These are phyloP conservation scores for Styela clava DNA, from an alignment of 23 tunicate genomes.

Conservation along the genomic window DNA sequence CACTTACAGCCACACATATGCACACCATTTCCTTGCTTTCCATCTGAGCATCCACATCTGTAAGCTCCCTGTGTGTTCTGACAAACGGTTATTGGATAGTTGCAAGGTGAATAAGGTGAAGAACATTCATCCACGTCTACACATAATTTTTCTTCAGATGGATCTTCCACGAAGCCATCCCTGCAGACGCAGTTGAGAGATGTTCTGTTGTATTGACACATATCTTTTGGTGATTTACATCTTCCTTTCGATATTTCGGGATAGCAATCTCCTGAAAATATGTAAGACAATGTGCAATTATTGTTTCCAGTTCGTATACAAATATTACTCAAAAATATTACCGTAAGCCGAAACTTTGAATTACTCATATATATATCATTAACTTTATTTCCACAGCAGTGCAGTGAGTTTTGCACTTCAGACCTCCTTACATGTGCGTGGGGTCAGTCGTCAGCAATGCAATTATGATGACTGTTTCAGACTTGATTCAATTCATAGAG, in stretches of 20 bases:
- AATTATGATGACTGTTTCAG: no score
- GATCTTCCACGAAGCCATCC: neutral
- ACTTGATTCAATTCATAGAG: no score
- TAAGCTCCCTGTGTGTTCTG: neutral
- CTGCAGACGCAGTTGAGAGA: neutral
- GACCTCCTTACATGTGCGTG: no score
- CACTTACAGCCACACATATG: conserved; percentile 10
- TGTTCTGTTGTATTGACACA: neutral
- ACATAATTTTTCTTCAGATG: neutral
- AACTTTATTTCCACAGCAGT: no score
- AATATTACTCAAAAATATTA: no score
- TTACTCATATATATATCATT: no score
- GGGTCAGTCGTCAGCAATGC: no score
- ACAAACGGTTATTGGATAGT: neutral
- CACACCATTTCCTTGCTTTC: conserved; percentile 1
- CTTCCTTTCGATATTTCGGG: neutral
- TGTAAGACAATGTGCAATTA: no score
- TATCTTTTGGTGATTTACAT: neutral
- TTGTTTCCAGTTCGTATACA: no score
- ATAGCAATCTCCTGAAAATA: conserved; percentile 11
- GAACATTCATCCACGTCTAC: neutral
- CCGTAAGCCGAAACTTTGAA: no score
- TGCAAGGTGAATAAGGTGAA: neutral
- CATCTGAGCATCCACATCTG: neutral
- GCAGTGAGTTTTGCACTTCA: no score